phyloP scores from a whole-genome alignment of 2,888 invertebrate species.

The Masnerella sp. region DNA sequence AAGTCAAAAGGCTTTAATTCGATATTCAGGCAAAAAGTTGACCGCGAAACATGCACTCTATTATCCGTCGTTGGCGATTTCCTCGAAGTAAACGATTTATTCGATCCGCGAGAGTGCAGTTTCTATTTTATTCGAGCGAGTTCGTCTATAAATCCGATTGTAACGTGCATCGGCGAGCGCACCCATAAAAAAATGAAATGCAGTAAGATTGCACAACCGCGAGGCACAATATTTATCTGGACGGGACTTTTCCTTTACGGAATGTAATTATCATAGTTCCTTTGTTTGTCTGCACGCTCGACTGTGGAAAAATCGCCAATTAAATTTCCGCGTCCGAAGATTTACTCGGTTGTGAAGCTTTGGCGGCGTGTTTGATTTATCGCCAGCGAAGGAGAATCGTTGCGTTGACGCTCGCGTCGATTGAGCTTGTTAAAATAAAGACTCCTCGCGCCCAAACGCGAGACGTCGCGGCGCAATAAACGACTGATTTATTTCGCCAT shows the following conservation, averaged over 20 bases:
- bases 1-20: no score
- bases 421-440: slow-evolving; percentile 48
- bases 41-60: no score
- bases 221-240: slow-evolving; percentile 60
- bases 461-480: slow-evolving; percentile 36
- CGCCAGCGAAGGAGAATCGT: slow-evolving; percentile 35
- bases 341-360: slow-evolving; percentile 32
- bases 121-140: slow-evolving; percentile 60
- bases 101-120: slow-evolving; percentile 41
- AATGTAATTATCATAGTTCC: slow-evolving; percentile 57
- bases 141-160: slow-evolving; percentile 61
- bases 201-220: slow-evolving; percentile 56
- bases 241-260: slow-evolving; percentile 54
- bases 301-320: slow-evolving; percentile 52
- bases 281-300: slow-evolving; percentile 48
- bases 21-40: no score
- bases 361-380: slow-evolving; percentile 44
- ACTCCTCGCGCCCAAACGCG: slow-evolving; percentile 24
- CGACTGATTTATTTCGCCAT: slow-evolving; percentile 50
- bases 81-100: slow-evolving; percentile 47
- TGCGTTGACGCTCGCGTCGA: slow-evolving; percentile 41
- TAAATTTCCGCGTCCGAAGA: slow-evolving; percentile 46
- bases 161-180: slow-evolving; percentile 59
- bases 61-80: slow-evolving; percentile 41
- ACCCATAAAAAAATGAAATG: slow-evolving; percentile 58